These are phyloP conservation scores for Tragelaphus imberbis DNA, from an alignment of 2,113 vertebrate species.

Conservation along the genomic window DNA sequence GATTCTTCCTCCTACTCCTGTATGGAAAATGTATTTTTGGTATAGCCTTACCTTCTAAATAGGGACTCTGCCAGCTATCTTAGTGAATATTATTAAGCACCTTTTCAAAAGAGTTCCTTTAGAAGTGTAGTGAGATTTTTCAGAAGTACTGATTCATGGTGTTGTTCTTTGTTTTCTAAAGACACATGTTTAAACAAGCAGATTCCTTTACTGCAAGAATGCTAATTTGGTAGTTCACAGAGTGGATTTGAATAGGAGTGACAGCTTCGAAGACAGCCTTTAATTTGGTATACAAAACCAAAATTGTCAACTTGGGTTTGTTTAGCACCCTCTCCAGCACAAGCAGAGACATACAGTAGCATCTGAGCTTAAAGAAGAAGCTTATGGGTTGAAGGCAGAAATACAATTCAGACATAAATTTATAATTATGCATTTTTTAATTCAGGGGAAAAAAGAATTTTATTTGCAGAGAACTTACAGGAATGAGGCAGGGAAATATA, in stretches of 20 bases:
- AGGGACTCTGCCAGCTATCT: conserved; percentile 53
- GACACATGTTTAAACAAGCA: conserved; percentile 80
- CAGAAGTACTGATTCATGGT: conserved; percentile 72
- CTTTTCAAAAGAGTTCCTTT: conserved; percentile 57
- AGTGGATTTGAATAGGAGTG: conserved; percentile 79
- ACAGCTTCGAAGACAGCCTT: conserved; percentile 85
- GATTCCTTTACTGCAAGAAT: conserved; percentile 79
- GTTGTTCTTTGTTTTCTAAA: conserved; percentile 79
- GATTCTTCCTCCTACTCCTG: conserved; percentile 58
- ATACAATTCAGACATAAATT: conserved; percentile 75
- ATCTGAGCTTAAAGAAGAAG: conserved; percentile 78
- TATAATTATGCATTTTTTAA: conserved; percentile 70
- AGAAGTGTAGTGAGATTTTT: conserved; percentile 66
- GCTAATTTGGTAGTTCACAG: conserved; percentile 81
- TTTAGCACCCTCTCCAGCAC: conserved; percentile 78
- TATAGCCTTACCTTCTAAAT: conserved; percentile 61
- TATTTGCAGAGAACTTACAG: conserved; percentile 71
- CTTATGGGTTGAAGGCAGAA: conserved; percentile 76
- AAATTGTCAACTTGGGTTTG: conserved; percentile 82
- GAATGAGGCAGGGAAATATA: conserved; percentile 72
- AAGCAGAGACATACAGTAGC: conserved; percentile 80
- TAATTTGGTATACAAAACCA: conserved; percentile 86
- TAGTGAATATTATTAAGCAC: conserved; percentile 64
- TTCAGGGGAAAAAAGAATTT: conserved; percentile 54
- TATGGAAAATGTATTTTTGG: conserved; percentile 55